Percentiles rank a stretch among this genome's conserved stretches.
phyloP scores from a whole-genome alignment of 2,113 vertebrate genomes.

The Gorilla gorilla region DNA sequence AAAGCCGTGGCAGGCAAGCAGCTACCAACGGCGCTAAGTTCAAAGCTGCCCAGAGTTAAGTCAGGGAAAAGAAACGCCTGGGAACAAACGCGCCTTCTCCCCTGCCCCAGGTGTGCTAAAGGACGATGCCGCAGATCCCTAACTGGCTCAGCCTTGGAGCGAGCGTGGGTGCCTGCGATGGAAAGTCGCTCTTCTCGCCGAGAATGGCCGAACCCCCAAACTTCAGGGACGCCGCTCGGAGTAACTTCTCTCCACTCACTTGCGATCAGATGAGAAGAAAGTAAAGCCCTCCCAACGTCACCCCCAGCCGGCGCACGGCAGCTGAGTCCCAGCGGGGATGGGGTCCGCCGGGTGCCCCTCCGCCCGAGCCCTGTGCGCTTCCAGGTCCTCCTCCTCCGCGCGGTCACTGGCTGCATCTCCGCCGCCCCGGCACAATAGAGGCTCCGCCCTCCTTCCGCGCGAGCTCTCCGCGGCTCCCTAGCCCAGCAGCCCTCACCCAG shows the following conservation, averaged over 20 bases:
- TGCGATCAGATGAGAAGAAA: background rate
- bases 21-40: background rate
- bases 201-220: background rate
- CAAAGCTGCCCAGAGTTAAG: slow-evolving; percentile 25
- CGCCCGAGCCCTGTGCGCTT: background rate
- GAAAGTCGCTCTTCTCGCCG: background rate
- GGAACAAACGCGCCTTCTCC: background rate
- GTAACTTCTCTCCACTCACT: no score
- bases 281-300: background rate
- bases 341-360: background rate
- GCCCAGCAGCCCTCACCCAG: background rate
- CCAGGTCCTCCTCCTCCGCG: slow-evolving; percentile 25
- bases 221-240: fast-evolving
- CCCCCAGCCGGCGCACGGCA: background rate
- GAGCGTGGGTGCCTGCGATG: background rate
- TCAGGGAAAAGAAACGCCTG: background rate
- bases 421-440: slow-evolving; percentile 74
- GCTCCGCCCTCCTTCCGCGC: slow-evolving; percentile 68
- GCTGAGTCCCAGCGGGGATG: background rate
- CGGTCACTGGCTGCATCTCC: slow-evolving; percentile 62
- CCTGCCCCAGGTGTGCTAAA: background rate
- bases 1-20: background rate
- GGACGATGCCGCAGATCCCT: fast-evolving
- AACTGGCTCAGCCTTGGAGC: background rate
- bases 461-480: background rate